phyloP scores from a whole-genome alignment of 2,113 vertebrate species.

The Asarcornis scutulata region DNA sequence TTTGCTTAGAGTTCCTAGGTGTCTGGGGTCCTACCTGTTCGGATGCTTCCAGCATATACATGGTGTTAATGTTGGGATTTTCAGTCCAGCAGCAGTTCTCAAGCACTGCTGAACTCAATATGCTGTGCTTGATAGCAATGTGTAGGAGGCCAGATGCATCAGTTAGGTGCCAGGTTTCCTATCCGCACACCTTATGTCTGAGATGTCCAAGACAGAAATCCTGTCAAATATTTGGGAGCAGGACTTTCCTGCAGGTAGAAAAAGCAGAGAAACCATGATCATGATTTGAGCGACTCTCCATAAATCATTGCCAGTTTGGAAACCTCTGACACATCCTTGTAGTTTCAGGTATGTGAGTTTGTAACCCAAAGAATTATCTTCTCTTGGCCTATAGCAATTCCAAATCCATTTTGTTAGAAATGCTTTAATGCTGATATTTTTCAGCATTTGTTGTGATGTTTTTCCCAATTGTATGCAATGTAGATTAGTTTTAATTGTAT shows the following conservation, averaged over 20 bases:
- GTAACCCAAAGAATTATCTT: neutral
- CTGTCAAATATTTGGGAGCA: neutral
- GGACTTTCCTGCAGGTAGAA: neutral
- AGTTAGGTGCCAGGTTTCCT: neutral
- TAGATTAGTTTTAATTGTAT: neutral
- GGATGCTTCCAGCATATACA: neutral
- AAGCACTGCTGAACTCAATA: neutral
- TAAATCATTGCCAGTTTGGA: neutral
- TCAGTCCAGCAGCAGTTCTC: neutral
- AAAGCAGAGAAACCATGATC: neutral
- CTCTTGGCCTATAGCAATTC: neutral
- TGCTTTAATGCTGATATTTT: neutral
- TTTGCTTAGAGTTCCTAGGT: neutral
- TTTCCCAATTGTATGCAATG: neutral
- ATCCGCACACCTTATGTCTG: neutral
- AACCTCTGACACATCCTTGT: neutral
- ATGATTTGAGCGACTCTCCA: neutral
- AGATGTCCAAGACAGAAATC: neutral
- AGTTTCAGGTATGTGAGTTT: neutral
- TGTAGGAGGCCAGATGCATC: neutral
- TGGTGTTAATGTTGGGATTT: neutral
- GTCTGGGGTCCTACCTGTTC: neutral
- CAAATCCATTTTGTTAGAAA: neutral
- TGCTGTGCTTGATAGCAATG: accelerated
- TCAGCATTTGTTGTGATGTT: neutral